Percentiles rank a stretch among this genome's conserved stretches.
Conservation (phyloP, 2,797 vertebrate genomes). For the Chiloscyllium punctatum region DNA sequence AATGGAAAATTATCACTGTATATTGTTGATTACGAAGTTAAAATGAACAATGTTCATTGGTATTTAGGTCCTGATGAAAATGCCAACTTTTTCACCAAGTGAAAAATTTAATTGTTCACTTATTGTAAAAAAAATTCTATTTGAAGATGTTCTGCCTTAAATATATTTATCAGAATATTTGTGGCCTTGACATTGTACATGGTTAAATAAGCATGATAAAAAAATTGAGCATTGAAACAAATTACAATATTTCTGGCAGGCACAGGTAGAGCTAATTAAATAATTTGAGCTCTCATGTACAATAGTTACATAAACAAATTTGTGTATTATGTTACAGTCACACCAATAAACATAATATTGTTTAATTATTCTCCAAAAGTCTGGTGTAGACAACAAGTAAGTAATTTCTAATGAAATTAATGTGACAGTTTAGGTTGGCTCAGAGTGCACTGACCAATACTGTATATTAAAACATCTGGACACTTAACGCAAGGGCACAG, state of each 20-base stretch:
- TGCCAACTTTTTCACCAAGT: not conserved
- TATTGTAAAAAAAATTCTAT: not conserved
- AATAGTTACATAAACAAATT: not conserved
- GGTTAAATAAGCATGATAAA: not conserved
- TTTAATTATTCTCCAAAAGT: not conserved
- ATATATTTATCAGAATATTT: no score
- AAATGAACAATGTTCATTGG: not conserved
- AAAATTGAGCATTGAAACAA: not conserved
- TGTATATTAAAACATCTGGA: not conserved
- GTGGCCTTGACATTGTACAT: not conserved
- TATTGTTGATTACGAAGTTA: no score
- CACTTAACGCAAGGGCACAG: not conserved
- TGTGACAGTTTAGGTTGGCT: not conserved
- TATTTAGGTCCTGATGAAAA: constrained; percentile 10
- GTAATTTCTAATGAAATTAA: not conserved
- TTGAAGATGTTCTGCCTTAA: not conserved
- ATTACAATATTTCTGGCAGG: not conserved
- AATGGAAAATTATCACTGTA: not conserved
- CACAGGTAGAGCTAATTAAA: not conserved
- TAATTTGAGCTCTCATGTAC: not conserved
- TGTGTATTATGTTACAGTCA: not conserved
- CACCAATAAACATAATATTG: not conserved
- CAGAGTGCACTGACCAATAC: not conserved
- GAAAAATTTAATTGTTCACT: not conserved
- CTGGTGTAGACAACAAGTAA: not conserved